Base-by-base conservation (phyloP, 2,797 vertebrate genomes). In the Pipistrellus kuhlii region DNA sequence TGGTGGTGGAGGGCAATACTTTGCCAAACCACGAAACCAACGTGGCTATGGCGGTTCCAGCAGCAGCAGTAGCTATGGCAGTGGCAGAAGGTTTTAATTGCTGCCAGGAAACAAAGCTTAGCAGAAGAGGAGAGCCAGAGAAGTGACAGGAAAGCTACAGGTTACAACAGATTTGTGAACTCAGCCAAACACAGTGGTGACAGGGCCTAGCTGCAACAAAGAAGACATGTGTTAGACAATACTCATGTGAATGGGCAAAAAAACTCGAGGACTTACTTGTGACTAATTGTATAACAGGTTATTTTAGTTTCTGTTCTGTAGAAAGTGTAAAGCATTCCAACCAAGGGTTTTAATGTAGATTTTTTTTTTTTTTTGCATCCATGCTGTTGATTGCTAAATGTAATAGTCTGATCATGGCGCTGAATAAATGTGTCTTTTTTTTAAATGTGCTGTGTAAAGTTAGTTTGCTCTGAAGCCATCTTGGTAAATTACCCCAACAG, bases 61-160 rank as follows among this genome's bases (percentile, higher is more conserved):
- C n/a, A 30, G 71, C 32, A 88, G 59, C 59, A n/a, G 73, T 30
- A 25, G 62, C 72, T 69, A 1, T 25, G 30, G 13, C 17, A 23
- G 72, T 13, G n/a, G 73, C 41, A 57, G 46, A 68, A 77, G 62
- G 82, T 76, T 77, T 85, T 78, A 48, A 69, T 57, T 30, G 30
- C 38, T 35, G 6, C 59, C 99, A 99, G 99, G 99, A 99, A 99
- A 99, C 98, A 99, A 98, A 99, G 99, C 99, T 99, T 99, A 99
- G 97, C 98, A 97, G 98, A 99, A 99, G 98, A 99, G 98, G 98
- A 98, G 97, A 98, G 98, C 98, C 96, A 99, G 98, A 98, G 98
- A 99, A 98, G 96, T 98, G 98, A 98, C 98, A 98, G 98, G 99
- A 98, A 98, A 99, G 98, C 98, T 98, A 99, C 99, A 99, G 98